phyloP scores from a whole-genome alignment of 2,888 invertebrate species.

The Drosophila monieri region DNA sequence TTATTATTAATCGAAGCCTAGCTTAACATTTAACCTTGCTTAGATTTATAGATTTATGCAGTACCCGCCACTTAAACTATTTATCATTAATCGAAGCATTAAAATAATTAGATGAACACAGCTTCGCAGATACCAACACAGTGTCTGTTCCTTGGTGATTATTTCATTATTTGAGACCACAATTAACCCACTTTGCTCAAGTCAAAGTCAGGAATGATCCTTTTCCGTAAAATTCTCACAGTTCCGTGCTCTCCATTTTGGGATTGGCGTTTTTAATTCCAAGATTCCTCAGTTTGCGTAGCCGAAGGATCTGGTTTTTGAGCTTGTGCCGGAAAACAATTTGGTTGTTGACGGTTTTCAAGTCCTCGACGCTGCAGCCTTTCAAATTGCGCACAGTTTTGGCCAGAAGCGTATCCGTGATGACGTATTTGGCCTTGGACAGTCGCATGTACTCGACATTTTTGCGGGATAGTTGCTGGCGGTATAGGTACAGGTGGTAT shows the following conservation, averaged over 20 bases:
- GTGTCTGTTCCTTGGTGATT: not conserved
- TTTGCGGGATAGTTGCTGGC: conserved; percentile 65
- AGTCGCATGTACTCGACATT: conserved; percentile 63
- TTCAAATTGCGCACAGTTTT: conserved; percentile 65
- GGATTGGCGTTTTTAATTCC: conserved; percentile 72
- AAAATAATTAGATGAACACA: not conserved
- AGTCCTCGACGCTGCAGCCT: conserved; percentile 63
- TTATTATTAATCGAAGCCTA: conserved; percentile 2
- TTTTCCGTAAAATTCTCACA: conserved; percentile 25
- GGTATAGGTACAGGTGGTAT: conserved; percentile 69
- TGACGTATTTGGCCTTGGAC: conserved; percentile 68
- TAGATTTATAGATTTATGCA: conserved; percentile 18
- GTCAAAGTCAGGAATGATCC: conserved; percentile 14
- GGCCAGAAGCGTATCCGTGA: conserved; percentile 67
- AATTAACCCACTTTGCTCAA: conserved; percentile 6
- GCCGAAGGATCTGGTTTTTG: conserved; percentile 58
- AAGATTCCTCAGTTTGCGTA: conserved; percentile 56
- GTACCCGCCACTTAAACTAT: conserved; percentile 50
- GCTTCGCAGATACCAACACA: not conserved
- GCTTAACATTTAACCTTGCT: not conserved
- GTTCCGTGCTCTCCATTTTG: conserved; percentile 64
- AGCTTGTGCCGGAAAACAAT: conserved; percentile 69
- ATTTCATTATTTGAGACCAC: not conserved
- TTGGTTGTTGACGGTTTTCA: conserved; percentile 67
- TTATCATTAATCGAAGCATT: not conserved